Evolutionary conservation across 2,797 vertebrate genomes (phyloP), one percentile per base, ranked within the genome.

Genomic region (Betta splendens): DNA sequence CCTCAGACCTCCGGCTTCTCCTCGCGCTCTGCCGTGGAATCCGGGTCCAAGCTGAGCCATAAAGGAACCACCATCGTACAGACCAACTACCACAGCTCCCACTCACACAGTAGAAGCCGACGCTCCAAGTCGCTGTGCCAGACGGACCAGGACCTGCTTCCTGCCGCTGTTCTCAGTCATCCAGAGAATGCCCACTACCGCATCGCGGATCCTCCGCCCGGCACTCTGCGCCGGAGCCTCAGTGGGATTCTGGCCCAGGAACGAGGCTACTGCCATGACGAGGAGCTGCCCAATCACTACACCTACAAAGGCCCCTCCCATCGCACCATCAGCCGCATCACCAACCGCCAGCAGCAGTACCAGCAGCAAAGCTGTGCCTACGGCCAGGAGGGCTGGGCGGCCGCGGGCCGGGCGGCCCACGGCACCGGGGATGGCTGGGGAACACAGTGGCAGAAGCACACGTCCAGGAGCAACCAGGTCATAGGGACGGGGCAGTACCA

Each of bases 281-380:
- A 86, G 40, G 91, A 90, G 31, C 36, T 78, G 8, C 83, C 79
- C 0, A 60, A 53, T 53, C 89, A 91, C 54, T 89, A 89, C 69
- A 85, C 91, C 1, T 96, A 93, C 47, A 92, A 92, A 0, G 97
- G 96, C 0, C 97, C 97, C 0, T 95, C 97, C 64, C 94, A 97
- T 89, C 91, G 97, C 65, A 98, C 95, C 13, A 94, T 98, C 44
- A 97, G 92, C 81, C 92, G 97, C 3, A 92, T 93, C 56, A 92
- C 94, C 83, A 96, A 97, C 89, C 91, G 95, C 10, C 87, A 89
- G 46, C 88, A 88, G 36, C 83, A 89, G 17, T 59, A 69, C 47
- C 87, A 88, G 36, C 51, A 86, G 26, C 87, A 93, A 87, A 50
- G 20, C 15, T 85, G 90, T 0, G 36, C 16, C n/a, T 54, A 70